A percentile compares a stretch with the other conserved stretches of the same genome.
phyloP scores from a whole-genome alignment of 2,797 vertebrate species.

The Champsocephalus gunnari region DNA sequence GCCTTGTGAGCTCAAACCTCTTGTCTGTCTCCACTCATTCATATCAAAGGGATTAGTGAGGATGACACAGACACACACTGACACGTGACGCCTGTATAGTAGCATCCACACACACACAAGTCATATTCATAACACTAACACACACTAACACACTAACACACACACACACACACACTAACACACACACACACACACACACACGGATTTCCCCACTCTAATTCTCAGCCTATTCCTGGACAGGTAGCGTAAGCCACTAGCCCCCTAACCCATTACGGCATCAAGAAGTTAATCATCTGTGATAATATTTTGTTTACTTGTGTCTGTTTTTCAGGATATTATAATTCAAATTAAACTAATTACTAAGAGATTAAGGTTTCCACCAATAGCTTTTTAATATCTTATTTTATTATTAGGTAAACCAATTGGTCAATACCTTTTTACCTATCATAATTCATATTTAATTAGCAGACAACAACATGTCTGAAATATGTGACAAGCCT shows the following conservation, averaged over 20 bases:
- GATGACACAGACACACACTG: conserved; percentile 55
- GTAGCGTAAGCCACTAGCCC: conserved; percentile 43
- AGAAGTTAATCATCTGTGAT: neutral
- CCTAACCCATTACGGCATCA: conserved; percentile 6
- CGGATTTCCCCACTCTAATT: conserved; percentile 63
- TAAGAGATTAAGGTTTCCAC: neutral
- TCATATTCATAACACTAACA: too few species aligned
- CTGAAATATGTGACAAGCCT: neutral
- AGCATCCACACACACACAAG: conserved; percentile 40
- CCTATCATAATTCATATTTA: neutral
- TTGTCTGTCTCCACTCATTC: conserved; percentile 68
- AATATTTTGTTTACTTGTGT: neutral
- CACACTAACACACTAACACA: neutral
- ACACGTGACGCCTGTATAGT: conserved; percentile 57
- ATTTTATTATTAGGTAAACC: too few species aligned
- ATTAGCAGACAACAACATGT: neutral
- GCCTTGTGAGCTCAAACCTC: conserved; percentile 49
- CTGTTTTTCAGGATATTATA: neutral
- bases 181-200: conserved; percentile 5
- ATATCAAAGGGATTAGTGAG: conserved; percentile 68
- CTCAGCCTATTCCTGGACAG: conserved; percentile 57
- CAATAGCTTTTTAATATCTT: neutral
- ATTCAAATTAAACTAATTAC: neutral
- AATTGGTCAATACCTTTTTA: too few species aligned
- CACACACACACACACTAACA: conserved; percentile 40